Evolutionary conservation across 64 coral and sea anemone species (phyloP), one percentile per base, ranked within the genome.

Genomic region (Anthopleura sola): DNA sequence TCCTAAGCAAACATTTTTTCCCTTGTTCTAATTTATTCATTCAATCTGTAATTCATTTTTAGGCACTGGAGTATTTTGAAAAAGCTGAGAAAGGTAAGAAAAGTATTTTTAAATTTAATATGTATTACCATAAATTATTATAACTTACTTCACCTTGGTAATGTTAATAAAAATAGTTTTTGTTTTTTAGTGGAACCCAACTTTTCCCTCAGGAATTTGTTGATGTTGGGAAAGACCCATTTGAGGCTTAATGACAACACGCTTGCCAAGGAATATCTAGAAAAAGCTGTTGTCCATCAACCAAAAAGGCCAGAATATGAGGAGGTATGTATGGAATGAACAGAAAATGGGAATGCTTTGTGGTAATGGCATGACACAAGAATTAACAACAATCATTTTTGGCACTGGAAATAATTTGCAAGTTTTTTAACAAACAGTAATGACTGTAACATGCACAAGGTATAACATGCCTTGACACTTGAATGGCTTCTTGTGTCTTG

Each of bases 161-260:
- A n/a, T n/a, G n/a, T n/a, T n/a, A n/a, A n/a, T n/a, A n/a, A n/a
- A n/a, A n/a, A n/a, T n/a, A n/a, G n/a, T n/a, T n/a, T n/a, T n/a
- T n/a, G n/a, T 83, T 83, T 83, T 83, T 32, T 36, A 83, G 82
- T 83, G 44, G 26, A 57, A 28, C 82, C 82, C 13, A 83, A 83
- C 39, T 49, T n/a, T 37, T 56, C 55, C 5, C 18, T 53, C 17
- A 83, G 82, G 29, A 83, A 83, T 49, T 57, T 28, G 1, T 23
- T 83, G 34, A 54, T 83, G 82, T 60, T 54, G 29, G 82, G 49
- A 1, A 83, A 83, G 50, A 83, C 82, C 26, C n/a, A 55, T 49
- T 56, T 83, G 17, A 24, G 82, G 23, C 19, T 83, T 31, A 13
- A 33, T 8, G 29, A 83, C 31, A 36, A 56, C 19, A 20, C 6